phyloP scores from a whole-genome alignment of 2,888 invertebrate species.

The Drosophila vallismaia region DNA sequence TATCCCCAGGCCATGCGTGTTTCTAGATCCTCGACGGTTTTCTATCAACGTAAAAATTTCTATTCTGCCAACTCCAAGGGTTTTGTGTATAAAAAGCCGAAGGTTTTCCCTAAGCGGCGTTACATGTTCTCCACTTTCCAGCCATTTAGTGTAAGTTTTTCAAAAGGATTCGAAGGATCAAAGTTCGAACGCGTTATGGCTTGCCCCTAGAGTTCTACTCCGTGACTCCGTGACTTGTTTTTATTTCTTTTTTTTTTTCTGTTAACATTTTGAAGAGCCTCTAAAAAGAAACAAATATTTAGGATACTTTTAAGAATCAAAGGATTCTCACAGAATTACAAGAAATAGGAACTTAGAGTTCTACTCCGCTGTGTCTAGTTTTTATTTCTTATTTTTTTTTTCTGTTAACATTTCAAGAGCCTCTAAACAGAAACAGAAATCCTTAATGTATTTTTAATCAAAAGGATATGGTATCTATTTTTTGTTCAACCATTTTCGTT shows the following conservation, averaged over 20 bases:
- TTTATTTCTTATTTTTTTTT: neutral
- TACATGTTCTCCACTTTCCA: neutral
- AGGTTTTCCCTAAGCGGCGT: conserved; percentile 20
- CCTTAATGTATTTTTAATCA: too few species aligned
- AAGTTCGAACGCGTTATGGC: neutral
- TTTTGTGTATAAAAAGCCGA: conserved; percentile 25
- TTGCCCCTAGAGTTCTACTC: too few species aligned
- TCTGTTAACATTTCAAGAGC: too few species aligned
- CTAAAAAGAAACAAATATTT: too few species aligned
- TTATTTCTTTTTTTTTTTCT: too few species aligned
- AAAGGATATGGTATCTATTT: neutral
- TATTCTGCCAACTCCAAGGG: conserved; percentile 11
- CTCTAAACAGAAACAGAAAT: too few species aligned
- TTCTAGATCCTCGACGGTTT: conserved; percentile 19
- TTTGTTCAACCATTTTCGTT: conserved; percentile 8
- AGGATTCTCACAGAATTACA: too few species aligned
- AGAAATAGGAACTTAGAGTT: too few species aligned
- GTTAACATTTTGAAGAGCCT: too few species aligned
- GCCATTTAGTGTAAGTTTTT: neutral
- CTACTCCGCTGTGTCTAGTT: too few species aligned
- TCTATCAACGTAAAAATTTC: conserved; percentile 34
- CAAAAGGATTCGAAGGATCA: neutral
- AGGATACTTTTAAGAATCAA: too few species aligned
- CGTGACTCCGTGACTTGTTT: too few species aligned
- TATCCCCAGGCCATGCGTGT: conserved; percentile 18